phyloP scores from a whole-genome alignment of 2,797 vertebrate species.

The Amniataba percoides region DNA sequence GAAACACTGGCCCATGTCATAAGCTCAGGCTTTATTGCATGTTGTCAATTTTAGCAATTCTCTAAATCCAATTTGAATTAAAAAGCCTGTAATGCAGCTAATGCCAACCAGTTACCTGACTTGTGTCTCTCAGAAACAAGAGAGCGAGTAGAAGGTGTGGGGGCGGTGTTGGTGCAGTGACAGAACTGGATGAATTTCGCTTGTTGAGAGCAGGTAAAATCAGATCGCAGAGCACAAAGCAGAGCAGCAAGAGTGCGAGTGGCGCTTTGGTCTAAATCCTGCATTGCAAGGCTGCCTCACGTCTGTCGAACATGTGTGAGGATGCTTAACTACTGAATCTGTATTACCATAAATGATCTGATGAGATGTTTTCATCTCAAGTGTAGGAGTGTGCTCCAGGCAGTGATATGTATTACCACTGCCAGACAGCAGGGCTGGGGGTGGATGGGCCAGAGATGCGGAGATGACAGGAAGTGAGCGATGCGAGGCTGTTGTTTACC shows the following conservation, averaged over 20 bases:
- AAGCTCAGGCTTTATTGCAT: slow-evolving; percentile 38
- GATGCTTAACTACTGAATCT: slow-evolving; percentile 58
- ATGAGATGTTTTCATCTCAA: slow-evolving; percentile 58
- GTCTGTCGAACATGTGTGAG: slow-evolving; percentile 42
- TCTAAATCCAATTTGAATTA: slow-evolving; percentile 54
- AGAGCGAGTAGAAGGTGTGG: slow-evolving; percentile 33
- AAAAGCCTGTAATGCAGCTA: slow-evolving; percentile 37
- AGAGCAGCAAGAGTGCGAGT: slow-evolving; percentile 16
- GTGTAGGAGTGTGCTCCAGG: slow-evolving; percentile 64
- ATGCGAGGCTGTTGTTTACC: slow-evolving; percentile 52
- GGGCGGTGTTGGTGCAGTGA: slow-evolving; percentile 22
- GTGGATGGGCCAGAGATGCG: slow-evolving; percentile 52
- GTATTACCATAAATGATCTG: slow-evolving; percentile 61
- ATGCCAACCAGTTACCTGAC: slow-evolving; percentile 46
- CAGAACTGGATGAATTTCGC: slow-evolving; percentile 51
- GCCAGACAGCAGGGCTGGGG: slow-evolving; percentile 52
- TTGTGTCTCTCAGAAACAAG: slow-evolving; percentile 47
- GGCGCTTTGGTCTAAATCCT: slow-evolving; percentile 48
- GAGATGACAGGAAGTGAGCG: slow-evolving; percentile 62
- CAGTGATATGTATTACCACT: slow-evolving; percentile 51
- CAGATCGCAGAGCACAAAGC: slow-evolving; percentile 36
- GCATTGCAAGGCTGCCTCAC: slow-evolving; percentile 33
- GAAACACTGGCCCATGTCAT: not conserved
- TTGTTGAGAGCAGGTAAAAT: slow-evolving; percentile 59
- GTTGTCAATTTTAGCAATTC: slow-evolving; percentile 43